Evolutionary conservation across 2,888 invertebrate genomes (phyloP).

Genomic region (Tridacna gigas): DNA sequence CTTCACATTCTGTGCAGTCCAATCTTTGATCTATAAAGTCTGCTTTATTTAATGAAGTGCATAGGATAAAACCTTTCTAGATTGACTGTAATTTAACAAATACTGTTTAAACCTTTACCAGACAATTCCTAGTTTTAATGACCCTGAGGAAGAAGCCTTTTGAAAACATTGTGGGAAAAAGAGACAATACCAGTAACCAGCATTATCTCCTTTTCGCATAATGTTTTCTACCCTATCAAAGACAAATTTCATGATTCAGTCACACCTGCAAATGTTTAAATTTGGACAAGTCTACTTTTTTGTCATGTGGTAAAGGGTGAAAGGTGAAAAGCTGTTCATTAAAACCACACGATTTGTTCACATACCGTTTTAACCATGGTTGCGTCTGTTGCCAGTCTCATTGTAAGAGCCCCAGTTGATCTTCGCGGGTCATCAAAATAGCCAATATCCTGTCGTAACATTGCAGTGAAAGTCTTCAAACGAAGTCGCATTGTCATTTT

Average conservation of each 20-base stretch:
- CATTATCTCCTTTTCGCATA: too few relatives aligned
- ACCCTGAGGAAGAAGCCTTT: too few relatives aligned
- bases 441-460: constrained; percentile 78
- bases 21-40: not conserved
- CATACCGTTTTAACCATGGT: constrained; percentile 65
- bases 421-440: constrained; percentile 81
- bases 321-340: not conserved
- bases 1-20: not conserved
- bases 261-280: too few relatives aligned
- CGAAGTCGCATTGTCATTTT: constrained; percentile 84
- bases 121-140: too few relatives aligned
- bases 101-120: too few relatives aligned
- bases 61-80: not conserved
- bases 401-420: constrained; percentile 79
- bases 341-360: not conserved
- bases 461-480: constrained; percentile 78
- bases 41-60: not conserved
- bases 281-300: too few relatives aligned
- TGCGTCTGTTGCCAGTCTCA: constrained; percentile 81
- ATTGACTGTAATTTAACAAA: too few relatives aligned
- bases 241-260: too few relatives aligned
- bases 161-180: too few relatives aligned
- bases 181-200: too few relatives aligned
- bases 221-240: too few relatives aligned
- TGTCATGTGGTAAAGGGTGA: too few relatives aligned